Percentiles rank a stretch among this genome's conserved stretches.
phyloP scores from a whole-genome alignment of 2,113 vertebrate species.

The Herpetotheres cachinnans region DNA sequence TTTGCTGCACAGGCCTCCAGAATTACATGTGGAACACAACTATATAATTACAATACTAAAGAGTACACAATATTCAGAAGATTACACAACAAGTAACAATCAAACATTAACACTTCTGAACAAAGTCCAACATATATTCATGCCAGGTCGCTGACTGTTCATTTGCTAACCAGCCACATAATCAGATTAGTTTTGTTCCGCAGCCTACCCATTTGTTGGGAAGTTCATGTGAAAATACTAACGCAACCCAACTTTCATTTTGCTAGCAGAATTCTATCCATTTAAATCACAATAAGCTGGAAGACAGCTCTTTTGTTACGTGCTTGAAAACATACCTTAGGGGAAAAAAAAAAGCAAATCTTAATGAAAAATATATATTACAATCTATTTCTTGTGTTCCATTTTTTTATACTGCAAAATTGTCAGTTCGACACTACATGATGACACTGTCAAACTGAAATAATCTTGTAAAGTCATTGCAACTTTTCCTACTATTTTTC shows the following conservation, averaged over 20 bases:
- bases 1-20: not conserved
- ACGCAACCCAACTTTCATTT: not conserved
- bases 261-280: not conserved
- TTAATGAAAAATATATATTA: not conserved
- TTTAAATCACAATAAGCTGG: not conserved
- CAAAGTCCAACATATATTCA: not conserved
- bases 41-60: not conserved
- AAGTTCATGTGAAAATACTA: not conserved
- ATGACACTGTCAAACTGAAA: not conserved
- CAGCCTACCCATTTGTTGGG: not conserved
- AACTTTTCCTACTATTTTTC: not conserved
- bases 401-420: not conserved
- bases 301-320: not conserved
- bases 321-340: not conserved
- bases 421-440: not conserved
- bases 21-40: not conserved
- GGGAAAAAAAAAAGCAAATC: rapidly evolving
- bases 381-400: not conserved
- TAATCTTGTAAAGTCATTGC: not conserved
- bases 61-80: not conserved
- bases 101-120: constrained; percentile 22
- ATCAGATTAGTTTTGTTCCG: not conserved
- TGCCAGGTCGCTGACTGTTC: not conserved
- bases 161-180: not conserved
- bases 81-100: not conserved